Evolutionary conservation across 2,888 invertebrate genomes (phyloP).

Genomic region (Taphrorychus bicolor): DNA sequence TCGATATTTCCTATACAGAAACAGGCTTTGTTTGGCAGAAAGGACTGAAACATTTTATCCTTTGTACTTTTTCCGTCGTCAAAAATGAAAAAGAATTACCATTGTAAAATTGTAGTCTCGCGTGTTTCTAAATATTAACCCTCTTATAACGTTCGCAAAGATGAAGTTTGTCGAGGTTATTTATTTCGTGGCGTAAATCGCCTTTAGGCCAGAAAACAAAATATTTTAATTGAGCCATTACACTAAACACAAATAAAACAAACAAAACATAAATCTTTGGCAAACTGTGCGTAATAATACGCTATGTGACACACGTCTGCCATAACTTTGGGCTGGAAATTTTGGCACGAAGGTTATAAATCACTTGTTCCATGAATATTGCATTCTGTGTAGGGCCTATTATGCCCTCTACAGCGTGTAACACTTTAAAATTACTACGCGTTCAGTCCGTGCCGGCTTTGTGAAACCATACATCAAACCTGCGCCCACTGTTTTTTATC

Average conservation of each 20-base stretch:
- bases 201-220: conserved; percentile 2
- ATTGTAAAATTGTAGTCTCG: conserved; percentile 23
- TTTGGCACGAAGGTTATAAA: conserved; percentile 41
- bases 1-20: conserved; percentile 22
- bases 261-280: conserved; percentile 34
- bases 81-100: conserved; percentile 23
- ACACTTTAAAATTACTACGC: conserved; percentile 38
- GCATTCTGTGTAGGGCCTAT: conserved; percentile 45
- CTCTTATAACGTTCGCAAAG: neutral
- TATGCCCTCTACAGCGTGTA: conserved; percentile 32
- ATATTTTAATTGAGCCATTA: conserved; percentile 37
- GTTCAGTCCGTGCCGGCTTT: conserved; percentile 19
- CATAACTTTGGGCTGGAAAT: conserved; percentile 35
- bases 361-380: conserved; percentile 48
- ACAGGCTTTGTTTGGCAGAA: conserved; percentile 18
- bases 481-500: conserved; percentile 4
- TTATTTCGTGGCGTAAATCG: too few species aligned
- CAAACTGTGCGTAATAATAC: conserved; percentile 38
- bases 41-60: conserved; percentile 14
- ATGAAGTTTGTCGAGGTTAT: neutral
- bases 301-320: conserved; percentile 38
- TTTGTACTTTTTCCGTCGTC: conserved; percentile 20
- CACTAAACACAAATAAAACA: conserved; percentile 21
- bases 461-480: conserved; percentile 7
- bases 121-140: conserved; percentile 17